A percentile compares a stretch with the other conserved stretches of the same genome.
phyloP scores from a whole-genome alignment of 2,797 vertebrate species.

The Lutjanus campechanus region DNA sequence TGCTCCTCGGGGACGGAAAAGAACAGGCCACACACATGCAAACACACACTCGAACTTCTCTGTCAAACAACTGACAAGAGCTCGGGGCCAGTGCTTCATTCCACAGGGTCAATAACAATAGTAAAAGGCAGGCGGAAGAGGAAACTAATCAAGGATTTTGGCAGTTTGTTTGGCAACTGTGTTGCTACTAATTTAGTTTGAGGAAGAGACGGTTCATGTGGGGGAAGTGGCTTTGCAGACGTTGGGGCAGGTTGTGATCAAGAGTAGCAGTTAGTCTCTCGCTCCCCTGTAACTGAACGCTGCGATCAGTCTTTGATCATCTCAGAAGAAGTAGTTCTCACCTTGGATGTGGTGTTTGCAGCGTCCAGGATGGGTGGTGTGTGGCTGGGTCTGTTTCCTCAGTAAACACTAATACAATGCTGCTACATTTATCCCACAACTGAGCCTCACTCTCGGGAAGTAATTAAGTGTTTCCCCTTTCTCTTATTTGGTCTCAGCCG shows the following conservation, averaged over 20 bases:
- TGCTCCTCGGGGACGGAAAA: conserved; percentile 51
- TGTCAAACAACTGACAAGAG: conserved; percentile 62
- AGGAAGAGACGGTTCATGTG: conserved; percentile 28
- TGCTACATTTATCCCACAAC: conserved; percentile 61
- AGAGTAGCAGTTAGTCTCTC: conserved; percentile 47
- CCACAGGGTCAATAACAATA: conserved; percentile 62
- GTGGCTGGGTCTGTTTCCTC: conserved; percentile 57
- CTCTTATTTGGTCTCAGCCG: conserved; percentile 28
- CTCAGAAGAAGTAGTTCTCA: conserved; percentile 65
- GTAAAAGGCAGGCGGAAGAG: conserved; percentile 47
- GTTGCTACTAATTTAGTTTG: conserved; percentile 55
- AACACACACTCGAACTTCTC: conserved; percentile 50
- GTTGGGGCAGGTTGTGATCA: conserved; percentile 36
- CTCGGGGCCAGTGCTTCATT: conserved; percentile 44
- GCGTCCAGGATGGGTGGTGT: conserved; percentile 68
- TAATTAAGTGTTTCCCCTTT: conserved; percentile 64
- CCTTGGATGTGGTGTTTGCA: conserved; percentile 65
- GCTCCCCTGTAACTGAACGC: conserved; percentile 58
- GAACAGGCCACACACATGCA: conserved; percentile 50
- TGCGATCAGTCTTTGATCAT: conserved; percentile 60
- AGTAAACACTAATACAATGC: conserved; percentile 75
- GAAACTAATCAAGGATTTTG: conserved; percentile 66
- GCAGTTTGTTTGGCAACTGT: conserved; percentile 49
- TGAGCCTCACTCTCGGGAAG: conserved; percentile 57
- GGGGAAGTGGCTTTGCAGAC: conserved; percentile 34